A percentile compares a stretch with the other conserved stretches of the same genome.
Conservation (phyloP, 2,797 vertebrate species). For the Ctenopoma multispine region DNA sequence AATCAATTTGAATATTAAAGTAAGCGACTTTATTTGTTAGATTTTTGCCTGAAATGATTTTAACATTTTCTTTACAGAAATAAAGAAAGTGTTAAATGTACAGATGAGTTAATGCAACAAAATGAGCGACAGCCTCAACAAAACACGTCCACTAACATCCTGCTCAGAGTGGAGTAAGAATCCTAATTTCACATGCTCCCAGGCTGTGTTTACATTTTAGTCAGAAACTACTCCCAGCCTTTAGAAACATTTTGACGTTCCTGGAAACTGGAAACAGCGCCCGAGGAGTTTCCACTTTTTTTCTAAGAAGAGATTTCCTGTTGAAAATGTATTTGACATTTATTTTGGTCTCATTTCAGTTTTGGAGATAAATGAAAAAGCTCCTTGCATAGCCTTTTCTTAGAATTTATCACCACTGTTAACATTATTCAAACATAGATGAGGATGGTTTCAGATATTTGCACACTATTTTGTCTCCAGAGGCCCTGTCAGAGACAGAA, state of each 20-base stretch:
- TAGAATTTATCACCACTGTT: slow-evolving; percentile 12
- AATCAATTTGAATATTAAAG: slow-evolving; percentile 8
- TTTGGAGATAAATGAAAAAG: slow-evolving; percentile 20
- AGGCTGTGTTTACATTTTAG: slow-evolving; percentile 19
- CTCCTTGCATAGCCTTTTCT: background rate
- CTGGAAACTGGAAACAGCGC: slow-evolving; percentile 9
- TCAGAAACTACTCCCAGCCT: slow-evolving; percentile 18
- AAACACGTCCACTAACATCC: slow-evolving; percentile 7
- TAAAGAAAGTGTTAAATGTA: slow-evolving; percentile 8
- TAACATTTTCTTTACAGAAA: background rate
- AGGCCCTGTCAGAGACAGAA: background rate
- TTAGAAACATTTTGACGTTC: slow-evolving; percentile 27
- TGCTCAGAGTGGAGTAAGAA: slow-evolving; percentile 9
- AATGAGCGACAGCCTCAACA: background rate
- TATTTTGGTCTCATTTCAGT: slow-evolving; percentile 33
- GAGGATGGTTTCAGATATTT: slow-evolving; percentile 16
- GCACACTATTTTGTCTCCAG: background rate
- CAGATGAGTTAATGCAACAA: background rate
- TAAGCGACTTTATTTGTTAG: background rate
- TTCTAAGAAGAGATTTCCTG: slow-evolving; percentile 6
- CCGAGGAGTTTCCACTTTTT: slow-evolving; percentile 22
- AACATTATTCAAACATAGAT: slow-evolving; percentile 10
- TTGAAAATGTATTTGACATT: slow-evolving; percentile 41
- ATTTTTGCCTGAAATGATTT: background rate
- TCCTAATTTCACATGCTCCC: slow-evolving; percentile 4